A percentile compares a stretch with the other conserved stretches of the same genome.
These are phyloP conservation scores for Hydriomena furcata DNA, from an alignment of 2,888 invertebrate species.

Conservation along the genomic window DNA sequence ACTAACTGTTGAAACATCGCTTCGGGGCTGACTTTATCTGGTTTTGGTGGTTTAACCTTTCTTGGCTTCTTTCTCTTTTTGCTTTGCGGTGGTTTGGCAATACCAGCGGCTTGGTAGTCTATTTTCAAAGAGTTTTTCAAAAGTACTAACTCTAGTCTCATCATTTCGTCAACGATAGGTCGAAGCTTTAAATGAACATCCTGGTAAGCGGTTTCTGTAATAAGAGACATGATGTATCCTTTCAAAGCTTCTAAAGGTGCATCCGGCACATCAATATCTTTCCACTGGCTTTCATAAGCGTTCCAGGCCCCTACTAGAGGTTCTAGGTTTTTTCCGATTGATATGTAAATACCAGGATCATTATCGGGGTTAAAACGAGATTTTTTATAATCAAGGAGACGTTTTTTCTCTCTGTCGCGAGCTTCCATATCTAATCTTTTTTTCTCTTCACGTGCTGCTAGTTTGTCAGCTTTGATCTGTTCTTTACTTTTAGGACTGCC, in stretches of 20 bases:
- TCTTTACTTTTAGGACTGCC: constrained; percentile 64
- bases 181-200: constrained; percentile 87
- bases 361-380: constrained; percentile 72
- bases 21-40: constrained; percentile 84
- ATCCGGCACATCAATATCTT: constrained; percentile 62
- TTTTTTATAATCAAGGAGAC: constrained; percentile 69
- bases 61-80: constrained; percentile 67
- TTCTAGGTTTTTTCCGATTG: constrained; percentile 50
- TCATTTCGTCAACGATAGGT: constrained; percentile 87
- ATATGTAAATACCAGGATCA: constrained; percentile 70
- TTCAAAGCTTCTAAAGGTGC: constrained; percentile 83
- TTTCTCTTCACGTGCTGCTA: constrained; percentile 66
- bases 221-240: constrained; percentile 85
- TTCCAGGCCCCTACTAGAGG: constrained; percentile 53
- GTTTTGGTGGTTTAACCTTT: constrained; percentile 82
- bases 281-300: constrained; percentile 65
- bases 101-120: constrained; percentile 54
- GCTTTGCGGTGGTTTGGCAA: constrained; percentile 47
- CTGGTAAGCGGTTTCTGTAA: constrained; percentile 85
- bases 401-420: constrained; percentile 61
- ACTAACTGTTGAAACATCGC: constrained; percentile 89
- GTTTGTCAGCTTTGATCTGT: constrained; percentile 73
- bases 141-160: constrained; percentile 82
- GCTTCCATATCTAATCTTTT: constrained; percentile 61
- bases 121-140: constrained; percentile 79